Conservation (phyloP, 2,113 vertebrate species). For the Dolichallabes microphthalmus region DNA sequence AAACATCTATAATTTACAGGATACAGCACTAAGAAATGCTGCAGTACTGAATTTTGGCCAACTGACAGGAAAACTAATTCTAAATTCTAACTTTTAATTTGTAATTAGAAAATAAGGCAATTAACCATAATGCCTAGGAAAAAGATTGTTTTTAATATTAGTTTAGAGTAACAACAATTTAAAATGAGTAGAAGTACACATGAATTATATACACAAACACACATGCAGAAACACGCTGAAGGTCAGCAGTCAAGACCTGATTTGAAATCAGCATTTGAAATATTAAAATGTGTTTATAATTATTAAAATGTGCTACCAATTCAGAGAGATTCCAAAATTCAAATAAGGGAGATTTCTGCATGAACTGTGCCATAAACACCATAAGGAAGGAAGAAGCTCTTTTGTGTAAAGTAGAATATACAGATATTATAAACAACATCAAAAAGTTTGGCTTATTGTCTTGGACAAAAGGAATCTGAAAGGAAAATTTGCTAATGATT, state of each 20-base stretch:
- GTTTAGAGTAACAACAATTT: not conserved
- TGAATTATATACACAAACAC: not conserved
- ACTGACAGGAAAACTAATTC: not conserved
- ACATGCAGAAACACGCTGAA: not conserved
- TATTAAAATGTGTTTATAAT: not conserved
- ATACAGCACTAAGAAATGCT: not conserved
- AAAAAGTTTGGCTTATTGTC: not conserved
- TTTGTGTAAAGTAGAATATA: not conserved
- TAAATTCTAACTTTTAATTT: no score
- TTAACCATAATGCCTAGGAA: not conserved
- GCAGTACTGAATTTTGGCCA: not conserved
- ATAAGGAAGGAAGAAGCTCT: no score
- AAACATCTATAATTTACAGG: not conserved
- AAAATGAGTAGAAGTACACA: not conserved
- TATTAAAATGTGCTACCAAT: not conserved
- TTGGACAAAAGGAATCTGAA: conserved; percentile 2
- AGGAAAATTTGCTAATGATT: conserved; percentile 29
- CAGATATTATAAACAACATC: not conserved
- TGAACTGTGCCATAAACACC: not conserved
- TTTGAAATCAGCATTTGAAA: not conserved
- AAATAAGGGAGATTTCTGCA: not conserved
- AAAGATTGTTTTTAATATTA: not conserved
- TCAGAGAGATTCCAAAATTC: not conserved
- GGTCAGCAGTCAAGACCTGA: not conserved
- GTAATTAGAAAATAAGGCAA: not conserved